Conservation (phyloP, 2,113 vertebrate genomes). For the Elephantulus edwardii region DNA sequence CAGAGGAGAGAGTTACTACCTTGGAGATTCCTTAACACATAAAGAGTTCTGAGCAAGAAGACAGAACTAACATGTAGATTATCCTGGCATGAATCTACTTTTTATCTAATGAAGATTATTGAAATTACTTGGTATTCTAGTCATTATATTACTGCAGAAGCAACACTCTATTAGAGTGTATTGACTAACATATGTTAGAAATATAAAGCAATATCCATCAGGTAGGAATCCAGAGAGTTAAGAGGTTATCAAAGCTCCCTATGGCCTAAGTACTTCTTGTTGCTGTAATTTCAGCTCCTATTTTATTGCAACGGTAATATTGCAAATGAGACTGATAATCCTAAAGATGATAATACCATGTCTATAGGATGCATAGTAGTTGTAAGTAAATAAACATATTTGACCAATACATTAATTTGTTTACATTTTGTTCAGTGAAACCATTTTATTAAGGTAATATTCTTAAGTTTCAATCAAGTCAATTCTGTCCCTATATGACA, state of each 20-base stretch:
- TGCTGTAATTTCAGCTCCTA: not conserved
- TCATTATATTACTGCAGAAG: not conserved
- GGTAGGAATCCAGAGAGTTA: not conserved
- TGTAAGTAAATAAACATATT: conserved; percentile 33
- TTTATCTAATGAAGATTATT: conserved; percentile 7
- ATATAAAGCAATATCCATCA: not conserved
- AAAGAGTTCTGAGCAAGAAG: not conserved
- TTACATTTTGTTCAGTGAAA: conserved; percentile 46
- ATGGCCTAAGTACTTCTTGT: not conserved
- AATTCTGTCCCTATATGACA: not conserved
- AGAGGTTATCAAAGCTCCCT: not conserved
- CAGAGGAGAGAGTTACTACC: not conserved
- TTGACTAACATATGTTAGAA: conserved; percentile 13
- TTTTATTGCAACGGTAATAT: not conserved
- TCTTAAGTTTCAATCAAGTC: not conserved
- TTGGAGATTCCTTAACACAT: not conserved
- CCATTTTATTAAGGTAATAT: not conserved
- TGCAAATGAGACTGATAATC: not conserved
- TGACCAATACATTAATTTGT: not conserved
- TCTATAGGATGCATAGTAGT: not conserved
- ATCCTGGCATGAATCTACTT: not conserved
- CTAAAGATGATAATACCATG: not conserved
- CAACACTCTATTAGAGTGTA: not conserved
- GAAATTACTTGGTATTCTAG: not conserved
- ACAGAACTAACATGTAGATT: not conserved